Evolutionary conservation across 2,888 invertebrate species (phyloP).

Genomic region (Pilophorus perplexus): DNA sequence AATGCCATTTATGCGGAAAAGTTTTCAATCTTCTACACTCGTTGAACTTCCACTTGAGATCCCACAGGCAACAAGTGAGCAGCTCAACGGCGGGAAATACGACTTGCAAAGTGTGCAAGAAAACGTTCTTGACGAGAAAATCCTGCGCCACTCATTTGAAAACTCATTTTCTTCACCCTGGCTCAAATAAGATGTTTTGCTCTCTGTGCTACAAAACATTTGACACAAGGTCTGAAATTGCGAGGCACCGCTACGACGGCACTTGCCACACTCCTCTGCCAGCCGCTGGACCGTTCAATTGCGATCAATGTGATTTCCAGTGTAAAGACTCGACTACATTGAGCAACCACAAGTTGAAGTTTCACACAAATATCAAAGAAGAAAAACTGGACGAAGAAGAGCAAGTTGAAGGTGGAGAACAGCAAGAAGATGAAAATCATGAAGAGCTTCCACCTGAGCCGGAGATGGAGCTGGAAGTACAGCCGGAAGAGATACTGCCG

Average conservation of each 20-base stretch:
- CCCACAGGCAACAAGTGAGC: constrained; percentile 29
- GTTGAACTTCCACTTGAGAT: constrained; percentile 40
- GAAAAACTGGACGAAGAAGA: constrained; percentile 27
- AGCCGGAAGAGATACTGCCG: background rate
- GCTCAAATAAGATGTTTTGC: constrained; percentile 44
- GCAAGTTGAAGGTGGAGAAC: background rate
- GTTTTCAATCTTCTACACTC: constrained; percentile 42
- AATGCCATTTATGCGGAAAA: constrained; percentile 44
- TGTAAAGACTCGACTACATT: constrained; percentile 18
- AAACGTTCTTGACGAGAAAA: constrained; percentile 41
- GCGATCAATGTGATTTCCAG: constrained; percentile 1
- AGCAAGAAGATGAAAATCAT: constrained; percentile 7
- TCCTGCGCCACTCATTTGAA: constrained; percentile 46
- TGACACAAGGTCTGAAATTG: constrained; percentile 39
- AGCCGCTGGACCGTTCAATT: constrained; percentile 1
- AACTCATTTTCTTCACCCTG: constrained; percentile 45
- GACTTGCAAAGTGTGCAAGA: constrained; percentile 46
- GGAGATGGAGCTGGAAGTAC: background rate
- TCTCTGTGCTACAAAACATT: constrained; percentile 47
- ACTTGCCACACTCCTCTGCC: background rate
- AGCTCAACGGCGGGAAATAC: constrained; percentile 15
- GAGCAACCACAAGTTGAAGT: constrained; percentile 20
- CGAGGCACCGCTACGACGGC: constrained; percentile 26
- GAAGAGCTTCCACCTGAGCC: background rate
- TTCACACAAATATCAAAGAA: constrained; percentile 24